A percentile compares a stretch with the other conserved stretches of the same genome.
Conservation (phyloP, 2,797 vertebrate genomes). For the Sebastes reedi region DNA sequence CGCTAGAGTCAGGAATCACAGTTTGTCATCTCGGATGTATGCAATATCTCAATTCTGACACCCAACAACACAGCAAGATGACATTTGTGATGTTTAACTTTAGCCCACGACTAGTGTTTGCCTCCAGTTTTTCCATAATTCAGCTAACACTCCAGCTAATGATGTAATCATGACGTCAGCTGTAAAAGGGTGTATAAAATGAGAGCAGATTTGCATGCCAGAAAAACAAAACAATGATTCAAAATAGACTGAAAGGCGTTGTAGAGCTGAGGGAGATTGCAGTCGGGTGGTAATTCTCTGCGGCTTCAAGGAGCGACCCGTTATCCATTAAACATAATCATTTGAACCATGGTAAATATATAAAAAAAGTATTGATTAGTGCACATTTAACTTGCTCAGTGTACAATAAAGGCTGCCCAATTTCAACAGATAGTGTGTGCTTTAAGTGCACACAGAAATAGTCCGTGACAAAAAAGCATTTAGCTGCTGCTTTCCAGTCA, state of each 20-base stretch:
- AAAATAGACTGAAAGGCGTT: neutral
- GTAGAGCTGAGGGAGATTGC: no score
- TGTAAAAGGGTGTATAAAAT: neutral
- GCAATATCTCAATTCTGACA: no score
- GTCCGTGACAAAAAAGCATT: neutral
- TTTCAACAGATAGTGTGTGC: neutral
- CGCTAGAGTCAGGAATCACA: no score
- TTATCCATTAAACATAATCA: neutral
- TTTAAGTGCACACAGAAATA: neutral
- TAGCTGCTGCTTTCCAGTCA: slow-evolving; percentile 6
- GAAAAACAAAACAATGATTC: neutral
- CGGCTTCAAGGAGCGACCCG: neutral
- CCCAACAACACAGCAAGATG: no score
- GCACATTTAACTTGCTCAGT: neutral
- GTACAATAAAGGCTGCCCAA: neutral
- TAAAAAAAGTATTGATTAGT: neutral
- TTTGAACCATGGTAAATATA: neutral
- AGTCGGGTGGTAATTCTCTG: neutral
- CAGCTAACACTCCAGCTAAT: no score
- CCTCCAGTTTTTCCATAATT: no score
- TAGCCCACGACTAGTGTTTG: no score
- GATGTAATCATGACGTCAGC: no score
- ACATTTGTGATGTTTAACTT: no score
- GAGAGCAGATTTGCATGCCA: neutral
- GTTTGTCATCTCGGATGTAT: no score